Evolutionary conservation across 2,797 vertebrate species (phyloP).

Genomic region (Dipus sagitta): DNA sequence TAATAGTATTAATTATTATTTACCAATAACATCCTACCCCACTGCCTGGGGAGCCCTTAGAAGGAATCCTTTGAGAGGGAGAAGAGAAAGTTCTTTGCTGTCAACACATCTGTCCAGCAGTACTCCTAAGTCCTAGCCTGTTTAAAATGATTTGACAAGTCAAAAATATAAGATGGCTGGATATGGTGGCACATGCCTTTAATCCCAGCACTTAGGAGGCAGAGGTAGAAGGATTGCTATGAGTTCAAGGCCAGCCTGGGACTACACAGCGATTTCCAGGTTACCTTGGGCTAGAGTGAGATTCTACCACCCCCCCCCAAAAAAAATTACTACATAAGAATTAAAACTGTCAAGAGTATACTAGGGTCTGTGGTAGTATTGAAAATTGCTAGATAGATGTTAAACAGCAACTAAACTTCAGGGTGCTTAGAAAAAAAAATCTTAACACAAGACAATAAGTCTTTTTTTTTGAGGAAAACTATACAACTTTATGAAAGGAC

Average conservation of each 20-base stretch:
- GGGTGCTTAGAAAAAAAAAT: slow-evolving; percentile 29
- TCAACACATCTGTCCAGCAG: background rate
- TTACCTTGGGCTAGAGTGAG: no score
- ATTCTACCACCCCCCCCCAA: background rate
- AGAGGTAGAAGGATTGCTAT: no score
- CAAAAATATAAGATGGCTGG: no score
- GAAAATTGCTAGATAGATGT: background rate
- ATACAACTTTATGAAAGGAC: background rate
- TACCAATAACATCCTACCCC: background rate
- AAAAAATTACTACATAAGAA: background rate
- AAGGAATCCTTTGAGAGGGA: background rate
- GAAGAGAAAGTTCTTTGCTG: background rate
- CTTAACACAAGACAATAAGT: background rate
- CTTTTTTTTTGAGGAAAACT: background rate
- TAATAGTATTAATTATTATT: background rate
- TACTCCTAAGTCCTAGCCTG: background rate
- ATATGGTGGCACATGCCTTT: no score
- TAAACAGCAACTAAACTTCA: slow-evolving; percentile 36
- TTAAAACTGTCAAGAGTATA: slow-evolving; percentile 9
- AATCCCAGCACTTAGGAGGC: no score
- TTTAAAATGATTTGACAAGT: background rate
- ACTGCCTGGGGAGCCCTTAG: background rate
- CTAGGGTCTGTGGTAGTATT: background rate
- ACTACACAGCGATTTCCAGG: no score
- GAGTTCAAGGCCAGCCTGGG: no score